These are phyloP conservation scores for Heterocephalus glaber DNA, from an alignment of 2,113 vertebrate species.

Conservation along the genomic window DNA sequence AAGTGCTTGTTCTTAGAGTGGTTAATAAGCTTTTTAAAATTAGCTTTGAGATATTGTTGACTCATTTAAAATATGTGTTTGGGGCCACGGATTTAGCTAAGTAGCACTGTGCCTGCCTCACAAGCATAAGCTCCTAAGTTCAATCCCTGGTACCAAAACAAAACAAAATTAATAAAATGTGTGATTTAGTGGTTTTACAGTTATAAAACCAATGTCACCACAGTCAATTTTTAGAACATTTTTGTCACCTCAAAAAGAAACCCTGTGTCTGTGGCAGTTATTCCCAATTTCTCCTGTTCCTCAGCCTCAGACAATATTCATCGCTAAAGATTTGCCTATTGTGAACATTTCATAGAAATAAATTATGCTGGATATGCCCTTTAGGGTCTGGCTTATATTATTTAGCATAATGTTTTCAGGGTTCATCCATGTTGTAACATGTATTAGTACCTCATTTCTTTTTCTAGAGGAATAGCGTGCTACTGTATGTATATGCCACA, in stretches of 20 bases:
- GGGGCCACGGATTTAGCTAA: too few species aligned
- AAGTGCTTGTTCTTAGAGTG: neutral
- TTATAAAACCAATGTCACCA: neutral
- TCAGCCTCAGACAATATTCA: neutral
- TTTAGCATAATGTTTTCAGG: neutral
- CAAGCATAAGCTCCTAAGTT: too few species aligned
- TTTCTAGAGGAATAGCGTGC: neutral
- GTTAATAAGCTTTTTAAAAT: neutral
- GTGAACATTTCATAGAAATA: neutral
- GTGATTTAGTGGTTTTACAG: neutral
- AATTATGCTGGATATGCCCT: neutral
- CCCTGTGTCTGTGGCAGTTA: neutral
- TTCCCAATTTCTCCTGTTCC: neutral
- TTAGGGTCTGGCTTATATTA: neutral
- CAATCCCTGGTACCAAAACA: too few species aligned
- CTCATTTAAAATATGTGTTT: neutral
- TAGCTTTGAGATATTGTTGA: neutral
- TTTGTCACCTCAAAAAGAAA: constrained; percentile 25
- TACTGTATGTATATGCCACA: neutral
- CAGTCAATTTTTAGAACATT: neutral
- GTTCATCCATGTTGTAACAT: neutral
- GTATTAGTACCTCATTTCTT: neutral
- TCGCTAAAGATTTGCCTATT: neutral
- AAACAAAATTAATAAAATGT: too few species aligned
- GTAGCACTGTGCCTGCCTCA: too few species aligned